Conservation (phyloP, 2,888 invertebrate species). For the Tipula confusa region DNA sequence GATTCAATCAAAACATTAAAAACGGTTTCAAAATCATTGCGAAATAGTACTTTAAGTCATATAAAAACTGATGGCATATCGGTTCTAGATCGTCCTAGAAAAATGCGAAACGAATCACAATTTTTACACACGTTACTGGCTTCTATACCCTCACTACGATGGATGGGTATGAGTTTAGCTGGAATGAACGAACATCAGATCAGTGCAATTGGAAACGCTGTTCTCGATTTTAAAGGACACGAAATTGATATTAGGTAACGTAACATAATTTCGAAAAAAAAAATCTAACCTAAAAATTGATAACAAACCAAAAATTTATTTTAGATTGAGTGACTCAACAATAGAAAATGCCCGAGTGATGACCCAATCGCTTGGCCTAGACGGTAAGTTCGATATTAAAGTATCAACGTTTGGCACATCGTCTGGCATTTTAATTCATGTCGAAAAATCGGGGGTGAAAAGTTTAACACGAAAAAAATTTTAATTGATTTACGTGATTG, state of each 20-base stretch:
- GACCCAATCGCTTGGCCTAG: constrained; percentile 43
- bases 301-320: too few species aligned
- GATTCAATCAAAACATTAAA: constrained; percentile 42
- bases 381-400: constrained; percentile 44
- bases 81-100: constrained; percentile 41
- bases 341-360: constrained; percentile 43
- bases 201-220: constrained; percentile 41
- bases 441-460: constrained; percentile 42
- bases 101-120: constrained; percentile 40
- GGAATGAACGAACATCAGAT: constrained; percentile 43
- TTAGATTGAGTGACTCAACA: constrained; percentile 43
- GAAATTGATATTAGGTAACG: constrained; percentile 44
- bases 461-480: constrained; percentile 40
- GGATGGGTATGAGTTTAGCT: constrained; percentile 43
- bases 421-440: constrained; percentile 43
- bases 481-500: background rate
- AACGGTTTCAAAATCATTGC: constrained; percentile 40
- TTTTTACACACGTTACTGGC: constrained; percentile 41
- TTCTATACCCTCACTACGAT: constrained; percentile 40
- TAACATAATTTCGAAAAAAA: background rate
- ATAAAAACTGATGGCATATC: constrained; percentile 43
- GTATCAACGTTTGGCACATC: constrained; percentile 44
- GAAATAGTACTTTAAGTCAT: constrained; percentile 42
- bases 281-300: background rate
- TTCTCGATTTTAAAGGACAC: constrained; percentile 41